Percentiles rank a stretch among this genome's conserved stretches.
phyloP scores from a whole-genome alignment of 2,888 invertebrate genomes.

The Plebejus argus region DNA sequence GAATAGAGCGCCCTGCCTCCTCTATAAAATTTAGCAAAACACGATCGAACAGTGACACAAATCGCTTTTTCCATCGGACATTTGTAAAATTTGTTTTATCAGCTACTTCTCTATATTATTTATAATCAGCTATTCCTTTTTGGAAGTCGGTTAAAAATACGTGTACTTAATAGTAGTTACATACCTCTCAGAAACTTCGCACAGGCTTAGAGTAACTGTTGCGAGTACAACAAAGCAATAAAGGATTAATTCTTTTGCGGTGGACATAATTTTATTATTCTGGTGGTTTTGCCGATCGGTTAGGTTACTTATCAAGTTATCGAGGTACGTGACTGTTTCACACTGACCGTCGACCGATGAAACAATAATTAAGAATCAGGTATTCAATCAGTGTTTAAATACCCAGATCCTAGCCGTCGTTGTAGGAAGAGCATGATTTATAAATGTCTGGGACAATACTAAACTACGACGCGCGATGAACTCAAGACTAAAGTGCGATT shows the following conservation, averaged over 20 bases:
- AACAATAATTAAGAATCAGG: not conserved
- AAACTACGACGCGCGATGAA: no score
- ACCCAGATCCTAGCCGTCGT: not conserved
- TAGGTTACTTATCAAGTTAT: not conserved
- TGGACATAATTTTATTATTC: conserved; percentile 4
- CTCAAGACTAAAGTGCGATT: no score
- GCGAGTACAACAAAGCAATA: not conserved
- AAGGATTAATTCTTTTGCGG: not conserved
- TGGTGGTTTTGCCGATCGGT: not conserved
- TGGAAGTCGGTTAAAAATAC: no score
- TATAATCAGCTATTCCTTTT: no score
- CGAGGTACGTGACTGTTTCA: not conserved
- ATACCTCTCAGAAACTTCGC: not conserved
- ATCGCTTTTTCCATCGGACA: no score
- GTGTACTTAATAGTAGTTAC: not conserved
- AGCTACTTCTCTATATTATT: no score
- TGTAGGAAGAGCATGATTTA: not conserved
- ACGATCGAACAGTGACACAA: no score
- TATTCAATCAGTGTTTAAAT: conserved; percentile 3
- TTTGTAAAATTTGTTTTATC: no score
- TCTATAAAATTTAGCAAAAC: no score
- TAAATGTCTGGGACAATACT: not conserved
- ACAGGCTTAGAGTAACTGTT: not conserved
- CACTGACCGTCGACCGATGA: not conserved
- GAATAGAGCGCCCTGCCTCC: no score